Evolutionary conservation across 2,113 vertebrate genomes (phyloP).

Genomic region (Puntigrus tetrazona): DNA sequence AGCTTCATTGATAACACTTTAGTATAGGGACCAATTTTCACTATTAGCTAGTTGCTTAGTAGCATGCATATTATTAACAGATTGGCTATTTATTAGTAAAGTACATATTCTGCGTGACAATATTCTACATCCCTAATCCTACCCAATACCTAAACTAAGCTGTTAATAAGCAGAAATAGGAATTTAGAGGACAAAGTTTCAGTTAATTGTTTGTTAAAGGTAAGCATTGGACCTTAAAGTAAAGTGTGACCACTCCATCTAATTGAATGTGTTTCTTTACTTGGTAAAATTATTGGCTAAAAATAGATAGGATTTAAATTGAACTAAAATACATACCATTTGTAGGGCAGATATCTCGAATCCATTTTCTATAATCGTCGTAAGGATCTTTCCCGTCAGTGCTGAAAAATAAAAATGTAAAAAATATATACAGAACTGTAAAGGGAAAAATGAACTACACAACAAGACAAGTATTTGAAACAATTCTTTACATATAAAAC

Average conservation of each 20-base stretch:
- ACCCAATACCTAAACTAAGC: too few relatives aligned
- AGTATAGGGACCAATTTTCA: too few relatives aligned
- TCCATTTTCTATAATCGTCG: constrained; percentile 81
- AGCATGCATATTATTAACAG: too few relatives aligned
- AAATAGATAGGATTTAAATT: neutral
- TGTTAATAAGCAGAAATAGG: too few relatives aligned
- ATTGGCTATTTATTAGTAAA: too few relatives aligned
- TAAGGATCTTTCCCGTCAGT: constrained; percentile 87
- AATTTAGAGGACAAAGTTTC: too few relatives aligned
- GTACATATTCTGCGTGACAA: too few relatives aligned
- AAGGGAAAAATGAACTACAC: neutral
- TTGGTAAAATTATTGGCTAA: neutral
- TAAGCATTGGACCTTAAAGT: neutral
- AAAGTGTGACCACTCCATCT: neutral
- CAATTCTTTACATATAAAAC: neutral
- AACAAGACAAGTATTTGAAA: neutral
- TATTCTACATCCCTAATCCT: too few relatives aligned
- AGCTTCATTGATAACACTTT: neutral
- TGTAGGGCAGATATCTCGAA: constrained; percentile 92
- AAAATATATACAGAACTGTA: neutral
- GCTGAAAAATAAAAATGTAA: constrained; percentile 76
- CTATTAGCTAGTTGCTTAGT: too few relatives aligned
- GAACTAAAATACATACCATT: constrained; percentile 74
- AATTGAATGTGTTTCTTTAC: neutral
- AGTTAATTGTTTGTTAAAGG: too few relatives aligned